A percentile compares a stretch with the other conserved stretches of the same genome.
These are phyloP conservation scores for Huso huso DNA, from an alignment of 2,797 vertebrate genomes.

Conservation along the genomic window DNA sequence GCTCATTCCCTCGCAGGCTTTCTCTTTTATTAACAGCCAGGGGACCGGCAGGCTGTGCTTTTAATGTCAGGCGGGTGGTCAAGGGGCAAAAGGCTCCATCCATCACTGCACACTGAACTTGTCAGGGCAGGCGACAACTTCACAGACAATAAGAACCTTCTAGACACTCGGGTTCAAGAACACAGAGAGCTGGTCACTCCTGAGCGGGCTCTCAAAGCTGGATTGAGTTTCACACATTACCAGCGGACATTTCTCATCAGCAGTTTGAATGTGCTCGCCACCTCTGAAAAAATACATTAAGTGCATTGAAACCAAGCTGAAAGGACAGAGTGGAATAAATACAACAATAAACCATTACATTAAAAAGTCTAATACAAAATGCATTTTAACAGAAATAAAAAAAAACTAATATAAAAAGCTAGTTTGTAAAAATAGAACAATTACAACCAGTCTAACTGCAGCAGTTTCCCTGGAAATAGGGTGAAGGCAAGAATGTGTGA, in stretches of 20 bases:
- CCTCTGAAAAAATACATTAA: not conserved
- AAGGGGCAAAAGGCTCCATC: conserved; percentile 27
- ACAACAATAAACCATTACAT: too few relatives aligned
- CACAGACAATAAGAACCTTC: conserved; percentile 9
- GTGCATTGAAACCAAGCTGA: not conserved
- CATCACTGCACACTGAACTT: conserved; percentile 32
- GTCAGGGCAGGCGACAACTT: conserved; percentile 29
- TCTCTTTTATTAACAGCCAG: conserved; percentile 15
- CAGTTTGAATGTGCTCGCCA: not conserved
- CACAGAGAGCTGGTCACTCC: conserved; percentile 15
- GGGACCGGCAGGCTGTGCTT: conserved; percentile 2
- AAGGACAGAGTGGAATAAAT: not conserved
- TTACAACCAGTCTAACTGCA: too few relatives aligned
- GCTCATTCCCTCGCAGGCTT: conserved; percentile 11
- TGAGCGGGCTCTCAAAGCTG: conserved; percentile 17
- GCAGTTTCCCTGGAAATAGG: too few relatives aligned
- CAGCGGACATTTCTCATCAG: not conserved
- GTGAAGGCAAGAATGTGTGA: too few relatives aligned
- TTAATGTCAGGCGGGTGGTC: conserved; percentile 14
- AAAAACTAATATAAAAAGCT: too few relatives aligned
- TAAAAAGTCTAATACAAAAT: too few relatives aligned
- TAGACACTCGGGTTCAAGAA: not conserved
- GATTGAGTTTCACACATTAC: conserved; percentile 21
- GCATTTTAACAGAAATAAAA: too few relatives aligned
- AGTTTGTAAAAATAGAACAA: too few relatives aligned